A percentile compares a stretch with the other conserved stretches of the same genome.
phyloP scores from a whole-genome alignment of 1,140 invertebrate species.

The Daktulosphaira vitifoliae region DNA sequence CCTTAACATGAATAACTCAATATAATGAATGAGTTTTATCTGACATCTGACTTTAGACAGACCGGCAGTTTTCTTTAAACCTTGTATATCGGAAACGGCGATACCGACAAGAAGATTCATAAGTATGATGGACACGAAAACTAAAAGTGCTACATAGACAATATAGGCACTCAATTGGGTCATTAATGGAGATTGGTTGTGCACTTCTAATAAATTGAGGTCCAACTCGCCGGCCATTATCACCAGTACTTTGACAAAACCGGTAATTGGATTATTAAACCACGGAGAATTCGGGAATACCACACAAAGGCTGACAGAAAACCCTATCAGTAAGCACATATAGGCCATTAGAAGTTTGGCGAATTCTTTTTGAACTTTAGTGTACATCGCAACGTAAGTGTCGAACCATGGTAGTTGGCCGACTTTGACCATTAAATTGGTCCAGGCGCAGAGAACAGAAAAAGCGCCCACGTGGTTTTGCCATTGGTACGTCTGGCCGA shows the following conservation, averaged over 20 bases:
- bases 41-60: constrained; percentile 64
- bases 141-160: constrained; percentile 41
- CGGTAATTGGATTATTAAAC: constrained; percentile 67
- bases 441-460: constrained; percentile 75
- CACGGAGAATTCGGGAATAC: constrained; percentile 70
- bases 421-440: constrained; percentile 77
- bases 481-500: constrained; percentile 66
- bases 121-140: constrained; percentile 69
- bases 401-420: constrained; percentile 75
- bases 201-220: constrained; percentile 47
- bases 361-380: constrained; percentile 72
- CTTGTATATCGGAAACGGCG: constrained; percentile 70
- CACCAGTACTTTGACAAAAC: constrained; percentile 72
- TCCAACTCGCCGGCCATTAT: constrained; percentile 85
- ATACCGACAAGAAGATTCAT: constrained; percentile 77
- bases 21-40: constrained; percentile 64
- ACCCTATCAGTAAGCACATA: constrained; percentile 70
- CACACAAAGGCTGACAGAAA: constrained; percentile 76
- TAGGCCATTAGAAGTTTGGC: constrained; percentile 73
- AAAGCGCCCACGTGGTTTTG: constrained; percentile 72
- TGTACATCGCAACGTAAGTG: constrained; percentile 79
- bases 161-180: constrained; percentile 11
- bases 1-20: constrained; percentile 60
- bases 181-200: background rate
- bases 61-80: constrained; percentile 64